Evolutionary conservation across 2,888 invertebrate species (phyloP).

Genomic region (Sminthurides aquaticus): DNA sequence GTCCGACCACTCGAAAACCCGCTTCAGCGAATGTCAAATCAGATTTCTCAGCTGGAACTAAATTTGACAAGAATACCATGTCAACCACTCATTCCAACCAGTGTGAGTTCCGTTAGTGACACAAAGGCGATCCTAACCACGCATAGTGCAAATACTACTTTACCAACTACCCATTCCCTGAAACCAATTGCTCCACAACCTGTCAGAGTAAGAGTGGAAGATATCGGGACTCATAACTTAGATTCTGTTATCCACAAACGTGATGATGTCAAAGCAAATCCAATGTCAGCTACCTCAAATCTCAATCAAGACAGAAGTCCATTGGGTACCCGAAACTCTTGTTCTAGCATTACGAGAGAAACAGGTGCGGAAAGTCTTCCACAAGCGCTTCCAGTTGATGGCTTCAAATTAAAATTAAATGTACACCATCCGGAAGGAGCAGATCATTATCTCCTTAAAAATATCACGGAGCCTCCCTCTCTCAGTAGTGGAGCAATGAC

Average conservation of each 20-base stretch:
- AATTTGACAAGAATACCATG: not conserved
- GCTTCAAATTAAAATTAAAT: not conserved
- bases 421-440: not conserved
- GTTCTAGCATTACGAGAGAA: too few relatives aligned
- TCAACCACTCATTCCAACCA: not conserved
- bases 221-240: too few relatives aligned
- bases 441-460: not conserved
- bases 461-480: not conserved
- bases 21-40: conserved; percentile 35
- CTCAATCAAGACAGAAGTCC: too few relatives aligned
- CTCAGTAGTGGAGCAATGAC: not conserved
- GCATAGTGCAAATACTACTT: too few relatives aligned
- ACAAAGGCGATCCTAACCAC: too few relatives aligned
- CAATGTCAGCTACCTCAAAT: too few relatives aligned
- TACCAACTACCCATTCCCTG: not conserved
- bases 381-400: too few relatives aligned
- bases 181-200: not conserved
- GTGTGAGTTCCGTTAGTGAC: not conserved
- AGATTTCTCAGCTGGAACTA: conserved; percentile 37
- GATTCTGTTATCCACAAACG: too few relatives aligned
- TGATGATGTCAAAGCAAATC: too few relatives aligned
- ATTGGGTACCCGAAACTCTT: too few relatives aligned
- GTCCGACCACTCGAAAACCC: conserved; percentile 42
- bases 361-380: too few relatives aligned
- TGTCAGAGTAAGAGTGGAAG: not conserved